Evolutionary conservation across 2,113 vertebrate genomes (phyloP).

Genomic region (Dipodomys spectabilis): DNA sequence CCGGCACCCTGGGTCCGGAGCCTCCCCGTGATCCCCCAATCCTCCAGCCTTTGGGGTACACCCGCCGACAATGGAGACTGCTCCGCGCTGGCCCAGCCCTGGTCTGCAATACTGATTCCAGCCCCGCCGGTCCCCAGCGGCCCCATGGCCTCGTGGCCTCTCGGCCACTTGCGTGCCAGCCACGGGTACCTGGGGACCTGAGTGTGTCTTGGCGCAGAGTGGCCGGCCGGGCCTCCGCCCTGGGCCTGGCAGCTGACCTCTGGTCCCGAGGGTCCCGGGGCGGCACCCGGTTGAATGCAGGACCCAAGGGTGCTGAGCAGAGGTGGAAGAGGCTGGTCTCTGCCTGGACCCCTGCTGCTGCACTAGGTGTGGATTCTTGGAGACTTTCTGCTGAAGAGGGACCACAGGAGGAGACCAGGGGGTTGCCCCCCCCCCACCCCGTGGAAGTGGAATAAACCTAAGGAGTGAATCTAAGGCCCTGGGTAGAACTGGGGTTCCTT

Average conservation of each 20-base stretch:
- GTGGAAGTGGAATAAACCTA: neutral
- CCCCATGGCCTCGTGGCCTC: neutral
- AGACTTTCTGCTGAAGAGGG: too few relatives aligned
- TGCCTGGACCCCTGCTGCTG: too few relatives aligned
- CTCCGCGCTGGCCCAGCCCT: accelerated
- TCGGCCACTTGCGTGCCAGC: too few relatives aligned
- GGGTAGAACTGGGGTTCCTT: neutral
- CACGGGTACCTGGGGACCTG: too few relatives aligned
- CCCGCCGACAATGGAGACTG: neutral
- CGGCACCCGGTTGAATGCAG: too few relatives aligned
- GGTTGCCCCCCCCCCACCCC: neutral
- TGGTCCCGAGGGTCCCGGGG: too few relatives aligned
- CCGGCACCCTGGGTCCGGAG: neutral
- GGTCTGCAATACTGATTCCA: neutral
- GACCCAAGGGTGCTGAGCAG: too few relatives aligned
- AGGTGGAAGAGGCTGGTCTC: too few relatives aligned
- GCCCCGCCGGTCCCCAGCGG: neutral
- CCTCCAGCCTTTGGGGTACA: neutral
- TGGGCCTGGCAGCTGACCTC: too few relatives aligned
- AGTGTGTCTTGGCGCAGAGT: too few relatives aligned
- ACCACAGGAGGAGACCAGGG: neutral
- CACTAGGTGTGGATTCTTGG: neutral
- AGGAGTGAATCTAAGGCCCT: too few relatives aligned
- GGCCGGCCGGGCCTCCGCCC: too few relatives aligned
- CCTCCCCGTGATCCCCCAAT: neutral